Conservation (phyloP, 23 tunicate genomes). For the Trididemnum miniatum region DNA sequence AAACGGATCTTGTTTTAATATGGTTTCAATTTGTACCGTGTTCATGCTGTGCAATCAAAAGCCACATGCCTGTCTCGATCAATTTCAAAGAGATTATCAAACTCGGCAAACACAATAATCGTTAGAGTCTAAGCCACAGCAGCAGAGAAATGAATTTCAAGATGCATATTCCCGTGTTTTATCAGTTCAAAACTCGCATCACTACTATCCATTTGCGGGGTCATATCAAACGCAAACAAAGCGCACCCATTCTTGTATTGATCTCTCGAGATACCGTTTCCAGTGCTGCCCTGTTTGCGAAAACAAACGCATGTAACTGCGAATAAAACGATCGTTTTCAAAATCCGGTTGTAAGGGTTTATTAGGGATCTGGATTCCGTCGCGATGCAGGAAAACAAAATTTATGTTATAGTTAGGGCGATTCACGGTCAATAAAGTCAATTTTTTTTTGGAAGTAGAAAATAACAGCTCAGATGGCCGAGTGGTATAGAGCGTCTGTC, state of each 20-base stretch:
- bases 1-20: not conserved
- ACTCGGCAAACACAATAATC: constrained; percentile 7
- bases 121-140: not conserved
- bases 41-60: constrained; percentile 19
- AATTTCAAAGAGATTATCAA: constrained; percentile 9
- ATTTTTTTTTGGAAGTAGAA: too few species aligned
- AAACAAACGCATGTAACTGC: constrained; percentile 25
- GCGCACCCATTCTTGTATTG: constrained; percentile 39
- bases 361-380: constrained; percentile 22
- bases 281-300: constrained; percentile 9
- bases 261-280: constrained; percentile 18
- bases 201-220: constrained; percentile 5
- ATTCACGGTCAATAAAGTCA: too few species aligned
- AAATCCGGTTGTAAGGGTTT: constrained; percentile 17
- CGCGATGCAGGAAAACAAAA: constrained; percentile 1
- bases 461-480: too few species aligned
- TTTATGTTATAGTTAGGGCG: too few species aligned
- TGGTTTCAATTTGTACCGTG: not conserved
- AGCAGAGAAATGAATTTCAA: constrained; percentile 29
- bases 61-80: not conserved
- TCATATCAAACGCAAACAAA: constrained; percentile 22
- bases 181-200: constrained; percentile 17
- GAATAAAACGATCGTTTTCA: constrained; percentile 6
- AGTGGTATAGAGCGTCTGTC: too few species aligned
- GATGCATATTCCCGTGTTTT: constrained; percentile 14